Evolutionary conservation across 2,797 vertebrate genomes (phyloP), one percentile per base, ranked within the genome.

Genomic region (Xenentodon cancila): DNA sequence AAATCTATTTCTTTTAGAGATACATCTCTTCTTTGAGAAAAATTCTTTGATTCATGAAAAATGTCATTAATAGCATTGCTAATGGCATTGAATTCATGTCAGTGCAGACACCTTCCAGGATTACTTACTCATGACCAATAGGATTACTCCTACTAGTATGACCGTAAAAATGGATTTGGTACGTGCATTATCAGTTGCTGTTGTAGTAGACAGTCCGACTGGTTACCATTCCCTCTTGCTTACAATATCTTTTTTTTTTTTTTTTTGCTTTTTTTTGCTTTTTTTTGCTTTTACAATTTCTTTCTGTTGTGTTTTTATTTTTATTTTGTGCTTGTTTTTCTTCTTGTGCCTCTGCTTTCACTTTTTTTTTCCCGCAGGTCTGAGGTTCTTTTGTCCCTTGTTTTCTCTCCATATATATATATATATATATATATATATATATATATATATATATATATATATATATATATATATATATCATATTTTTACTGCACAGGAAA

Each of bases 91-190:
- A 25, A 25, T 25, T 5, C 25, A 25, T 25, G 65, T 21, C 48
- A 22, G 5, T 18, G 21, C 42, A 40, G 51, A 53, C 40, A 37
- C 58, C 44, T 43, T 48, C 13, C 42, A 50, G 47, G 25, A 25
- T 25, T 25, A 25, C 25, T 25, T 25, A 25, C 25, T 59, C 53
- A 69, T 72, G 69, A 74, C 71, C 71, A 79, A 79, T 68, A 75
- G 77, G 83, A 82, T 82, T 82, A 75, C 18, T n/a, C 61, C 21
- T 37, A 59, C 57, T 73, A 55, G 68, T 32, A 27, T 61, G 59
- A 53, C 40, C 9, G 12, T 71, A 74, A 62, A 49, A 79, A 77
- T 64, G 53, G n/a, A 76, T 59, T 73, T 17, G 40, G 54, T 54
- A 52, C 21, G 21, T 46, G 18, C 12, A 46, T 59, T 62, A 64